Conservation (phyloP, 2,113 vertebrate species). For the Nanorana parkeri region DNA sequence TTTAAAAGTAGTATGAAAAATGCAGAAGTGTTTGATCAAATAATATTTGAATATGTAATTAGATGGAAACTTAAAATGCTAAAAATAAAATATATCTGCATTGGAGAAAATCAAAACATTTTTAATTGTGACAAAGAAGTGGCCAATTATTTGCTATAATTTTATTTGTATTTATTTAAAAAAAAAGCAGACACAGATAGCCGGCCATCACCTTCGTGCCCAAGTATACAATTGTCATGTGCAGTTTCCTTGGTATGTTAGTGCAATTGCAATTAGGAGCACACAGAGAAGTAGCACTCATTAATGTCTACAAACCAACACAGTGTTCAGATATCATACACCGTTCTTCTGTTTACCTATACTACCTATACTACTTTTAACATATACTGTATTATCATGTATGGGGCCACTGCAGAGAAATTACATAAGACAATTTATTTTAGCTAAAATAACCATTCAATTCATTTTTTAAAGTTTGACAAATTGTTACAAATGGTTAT, state of each 20-base stretch:
- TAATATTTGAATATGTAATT: not conserved
- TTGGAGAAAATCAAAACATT: not conserved
- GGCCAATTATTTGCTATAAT: no score
- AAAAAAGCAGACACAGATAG: not conserved
- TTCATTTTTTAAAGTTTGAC: no score
- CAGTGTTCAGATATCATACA: not conserved
- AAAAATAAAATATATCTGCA: not conserved
- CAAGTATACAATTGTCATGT: not conserved
- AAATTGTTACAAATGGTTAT: no score
- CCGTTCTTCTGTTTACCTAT: no score
- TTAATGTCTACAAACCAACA: constrained; percentile 13
- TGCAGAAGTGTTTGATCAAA: no score
- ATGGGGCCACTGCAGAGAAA: no score
- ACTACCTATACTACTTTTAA: no score
- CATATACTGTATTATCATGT: no score
- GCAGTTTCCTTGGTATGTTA: constrained; percentile 23
- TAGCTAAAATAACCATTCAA: no score
- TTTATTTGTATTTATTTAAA: not conserved
- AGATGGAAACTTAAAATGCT: not conserved
- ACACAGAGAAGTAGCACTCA: constrained; percentile 33
- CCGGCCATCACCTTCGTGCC: constrained; percentile 11
- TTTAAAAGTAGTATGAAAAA: no score
- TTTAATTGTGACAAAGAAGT: not conserved
- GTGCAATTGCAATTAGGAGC: no score
- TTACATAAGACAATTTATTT: no score